Evolutionary conservation across 2,113 vertebrate genomes (phyloP).

Genomic region (Pseudorasbora parva): DNA sequence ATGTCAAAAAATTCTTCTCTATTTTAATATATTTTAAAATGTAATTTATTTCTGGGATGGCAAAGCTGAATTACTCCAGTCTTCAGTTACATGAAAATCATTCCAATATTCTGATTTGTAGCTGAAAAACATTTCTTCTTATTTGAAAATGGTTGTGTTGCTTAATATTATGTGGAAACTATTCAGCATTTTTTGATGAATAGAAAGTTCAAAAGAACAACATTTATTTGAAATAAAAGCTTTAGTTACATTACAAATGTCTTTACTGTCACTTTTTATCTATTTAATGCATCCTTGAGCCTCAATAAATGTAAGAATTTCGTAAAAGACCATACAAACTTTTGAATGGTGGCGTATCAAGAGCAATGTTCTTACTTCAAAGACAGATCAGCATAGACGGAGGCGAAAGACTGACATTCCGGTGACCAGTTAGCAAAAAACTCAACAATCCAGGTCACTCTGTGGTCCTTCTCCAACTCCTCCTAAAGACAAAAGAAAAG

Average conservation of each 20-base stretch:
- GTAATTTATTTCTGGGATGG: not conserved
- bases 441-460: slow-evolving; percentile 91
- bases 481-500: slow-evolving; percentile 74
- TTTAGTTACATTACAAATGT: no score
- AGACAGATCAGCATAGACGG: slow-evolving; percentile 91
- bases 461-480: slow-evolving; percentile 86
- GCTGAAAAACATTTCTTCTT: no score
- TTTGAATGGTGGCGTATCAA: not conserved
- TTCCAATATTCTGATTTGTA: not conserved
- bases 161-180: no score
- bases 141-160: no score
- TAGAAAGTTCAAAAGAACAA: no score
- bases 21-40: not conserved
- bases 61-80: not conserved
- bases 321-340: not conserved
- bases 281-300: not conserved
- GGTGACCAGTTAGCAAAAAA: slow-evolving; percentile 97
- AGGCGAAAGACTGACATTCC: slow-evolving; percentile 94
- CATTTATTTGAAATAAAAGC: no score
- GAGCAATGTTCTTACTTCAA: slow-evolving; percentile 82
- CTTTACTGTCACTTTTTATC: not conserved
- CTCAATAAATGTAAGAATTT: not conserved
- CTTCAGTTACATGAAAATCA: not conserved
- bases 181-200: no score
- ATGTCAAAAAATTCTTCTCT: not conserved